Evolutionary conservation across 2,797 vertebrate genomes (phyloP).

Genomic region (Melanotaenia parkinsoni): DNA sequence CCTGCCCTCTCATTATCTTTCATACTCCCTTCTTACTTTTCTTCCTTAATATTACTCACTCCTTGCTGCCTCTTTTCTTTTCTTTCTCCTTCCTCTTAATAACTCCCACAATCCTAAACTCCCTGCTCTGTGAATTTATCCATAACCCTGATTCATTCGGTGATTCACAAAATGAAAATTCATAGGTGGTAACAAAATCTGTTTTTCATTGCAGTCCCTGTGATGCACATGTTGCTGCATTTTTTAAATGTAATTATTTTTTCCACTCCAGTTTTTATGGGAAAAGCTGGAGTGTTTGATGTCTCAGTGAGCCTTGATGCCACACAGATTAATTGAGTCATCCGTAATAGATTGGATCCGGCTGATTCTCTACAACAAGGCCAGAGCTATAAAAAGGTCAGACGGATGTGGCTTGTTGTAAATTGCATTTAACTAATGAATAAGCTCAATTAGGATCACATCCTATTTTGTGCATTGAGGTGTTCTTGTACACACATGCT

Average conservation of each 20-base stretch:
- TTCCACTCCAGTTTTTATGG: slow-evolving; percentile 48
- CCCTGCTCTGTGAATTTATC: slow-evolving; percentile 41
- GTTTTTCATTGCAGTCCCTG: slow-evolving; percentile 64
- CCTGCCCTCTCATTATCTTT: slow-evolving; percentile 62
- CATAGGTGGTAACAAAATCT: slow-evolving; percentile 68
- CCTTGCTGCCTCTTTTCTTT: slow-evolving; percentile 2
- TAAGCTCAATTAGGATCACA: slow-evolving; percentile 55
- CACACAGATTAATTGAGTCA: slow-evolving; percentile 71
- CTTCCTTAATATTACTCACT: slow-evolving; percentile 33
- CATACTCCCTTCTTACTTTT: slow-evolving; percentile 45
- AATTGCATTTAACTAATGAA: slow-evolving; percentile 70
- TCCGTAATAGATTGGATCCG: slow-evolving; percentile 69
- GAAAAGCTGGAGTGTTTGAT: slow-evolving; percentile 67
- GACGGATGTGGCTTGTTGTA: slow-evolving; percentile 68
- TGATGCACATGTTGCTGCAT: slow-evolving; percentile 59
- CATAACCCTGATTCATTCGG: slow-evolving; percentile 56
- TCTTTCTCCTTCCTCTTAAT: slow-evolving; percentile 8
- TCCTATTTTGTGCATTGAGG: slow-evolving; percentile 52
- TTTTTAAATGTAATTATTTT: slow-evolving; percentile 43
- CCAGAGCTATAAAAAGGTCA: slow-evolving; percentile 65
- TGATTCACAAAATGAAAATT: slow-evolving; percentile 70
- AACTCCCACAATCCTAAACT: slow-evolving; percentile 13
- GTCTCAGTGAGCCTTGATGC: slow-evolving; percentile 64
- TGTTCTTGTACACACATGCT: slow-evolving; percentile 1
- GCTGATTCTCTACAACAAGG: slow-evolving; percentile 64